Percentiles rank a stretch among this genome's conserved stretches.
Conservation (phyloP, 1,140 invertebrate genomes). For the Cyrtorhinus lividipennis region DNA sequence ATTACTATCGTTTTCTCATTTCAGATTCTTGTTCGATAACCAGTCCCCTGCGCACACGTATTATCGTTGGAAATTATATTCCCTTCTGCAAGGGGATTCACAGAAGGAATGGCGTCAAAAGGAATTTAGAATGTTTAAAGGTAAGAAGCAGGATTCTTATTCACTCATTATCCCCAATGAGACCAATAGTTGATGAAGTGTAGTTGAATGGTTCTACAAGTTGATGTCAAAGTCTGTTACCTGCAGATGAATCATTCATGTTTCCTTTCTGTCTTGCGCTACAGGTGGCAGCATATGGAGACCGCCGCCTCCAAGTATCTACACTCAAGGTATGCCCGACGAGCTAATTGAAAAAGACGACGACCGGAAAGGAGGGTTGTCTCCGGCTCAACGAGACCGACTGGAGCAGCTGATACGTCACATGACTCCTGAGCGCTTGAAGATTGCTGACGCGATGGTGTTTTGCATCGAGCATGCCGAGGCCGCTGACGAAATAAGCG, state of each 20-base stretch:
- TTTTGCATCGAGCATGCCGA: constrained; percentile 98
- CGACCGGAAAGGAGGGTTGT: constrained; percentile 57
- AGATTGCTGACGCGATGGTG: constrained; percentile 90
- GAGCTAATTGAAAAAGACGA: constrained; percentile 57
- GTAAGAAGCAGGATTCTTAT: constrained; percentile 27
- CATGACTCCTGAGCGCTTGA: constrained; percentile 69
- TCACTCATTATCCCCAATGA: no score
- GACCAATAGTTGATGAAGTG: no score
- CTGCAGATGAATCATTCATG: no score
- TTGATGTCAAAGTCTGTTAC: no score
- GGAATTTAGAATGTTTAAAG: constrained; percentile 95
- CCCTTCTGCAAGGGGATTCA: constrained; percentile 90
- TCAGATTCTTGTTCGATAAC: constrained; percentile 94
- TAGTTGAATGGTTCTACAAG: no score
- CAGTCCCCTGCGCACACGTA: constrained; percentile 95
- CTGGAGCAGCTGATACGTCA: constrained; percentile 82
- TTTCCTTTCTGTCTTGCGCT: no score
- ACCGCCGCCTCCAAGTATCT: constrained; percentile 85
- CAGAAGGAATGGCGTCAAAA: constrained; percentile 84
- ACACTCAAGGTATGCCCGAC: constrained; percentile 80
- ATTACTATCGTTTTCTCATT: constrained; percentile 22
- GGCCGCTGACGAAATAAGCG: constrained; percentile 88
- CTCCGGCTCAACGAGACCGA: constrained; percentile 54
- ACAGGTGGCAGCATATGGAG: constrained; percentile 82
- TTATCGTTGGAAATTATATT: constrained; percentile 97